Evolutionary conservation across 2,888 invertebrate genomes (phyloP), one percentile per base, ranked within the genome.

Genomic region (Platycheirus rosarum): DNA sequence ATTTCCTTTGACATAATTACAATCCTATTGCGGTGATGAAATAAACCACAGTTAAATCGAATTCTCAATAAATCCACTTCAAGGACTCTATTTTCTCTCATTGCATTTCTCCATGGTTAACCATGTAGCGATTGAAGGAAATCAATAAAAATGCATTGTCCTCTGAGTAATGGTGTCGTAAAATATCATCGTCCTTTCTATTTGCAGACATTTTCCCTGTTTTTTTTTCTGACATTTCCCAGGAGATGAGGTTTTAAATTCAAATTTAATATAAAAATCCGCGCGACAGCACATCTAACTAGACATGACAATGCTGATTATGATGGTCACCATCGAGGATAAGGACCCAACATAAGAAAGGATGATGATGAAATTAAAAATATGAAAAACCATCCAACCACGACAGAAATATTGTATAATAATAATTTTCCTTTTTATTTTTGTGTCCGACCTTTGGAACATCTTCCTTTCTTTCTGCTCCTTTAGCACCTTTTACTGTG

Each of bases 241-340:
- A 55, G 2, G 18, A 37, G 11, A 40, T 14, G 20, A 29, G 13
- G 14, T 16, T 16, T 37, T 51, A 60, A 60, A 80, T 70, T 79
- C 51, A 79, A 79, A 80, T 79, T 57, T 68, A 74, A 78, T 73
- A n/a, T n/a, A 62, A 63, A 74, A 74, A 53, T 40, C 57, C 60
- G 68, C 78, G 60, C 53, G 16, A 29, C 23, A 26, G 26, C 26
- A 26, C 3, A 4, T 8, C 60, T 40, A 5, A 11, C 2, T 9
- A 63, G 44, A 32, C 29, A 63, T 40, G 63, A 51, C 42, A 62
- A 57, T 37, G 6, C 55, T 62, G 53, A 66, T 63, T 49, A 60
- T 44, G 60, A 60, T 60, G 60, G 60, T 60, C 60, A 60, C 20
- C 13, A n/a, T 42, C 1, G 32, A 11, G 16, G 8, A 35, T 40